Evolutionary conservation across 2,113 vertebrate genomes (phyloP).

Genomic region (Xenopus borealis): DNA sequence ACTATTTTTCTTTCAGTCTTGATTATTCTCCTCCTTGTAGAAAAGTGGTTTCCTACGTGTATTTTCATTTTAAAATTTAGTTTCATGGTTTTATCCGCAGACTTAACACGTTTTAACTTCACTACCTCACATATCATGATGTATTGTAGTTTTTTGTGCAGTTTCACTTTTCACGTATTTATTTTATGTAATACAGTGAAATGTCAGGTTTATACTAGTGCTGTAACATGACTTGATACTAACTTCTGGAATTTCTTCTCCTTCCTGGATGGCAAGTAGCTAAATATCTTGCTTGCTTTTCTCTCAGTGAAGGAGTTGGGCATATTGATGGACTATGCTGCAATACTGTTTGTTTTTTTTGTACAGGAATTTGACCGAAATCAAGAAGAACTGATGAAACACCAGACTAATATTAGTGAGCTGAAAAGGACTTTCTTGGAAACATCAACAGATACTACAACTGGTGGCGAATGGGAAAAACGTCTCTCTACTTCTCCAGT

Average conservation of each 20-base stretch:
- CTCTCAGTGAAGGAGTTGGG: background rate
- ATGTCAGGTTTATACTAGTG: conserved; percentile 45
- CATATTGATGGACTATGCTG: background rate
- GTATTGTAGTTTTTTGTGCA: conserved; percentile 53
- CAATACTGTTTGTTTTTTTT: conserved; percentile 48
- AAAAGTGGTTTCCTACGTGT: conserved; percentile 42
- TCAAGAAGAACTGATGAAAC: conserved; percentile 81
- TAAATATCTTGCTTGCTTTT: conserved; percentile 48
- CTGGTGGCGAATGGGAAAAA: conserved; percentile 86
- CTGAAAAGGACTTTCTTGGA: conserved; percentile 94
- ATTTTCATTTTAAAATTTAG: conserved; percentile 48
- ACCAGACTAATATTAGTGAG: conserved; percentile 89
- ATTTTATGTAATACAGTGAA: conserved; percentile 56
- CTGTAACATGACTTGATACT: conserved; percentile 17
- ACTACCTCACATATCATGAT: conserved; percentile 54
- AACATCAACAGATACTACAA: conserved; percentile 65
- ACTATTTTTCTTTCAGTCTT: conserved; percentile 28
- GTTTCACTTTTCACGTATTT: conserved; percentile 68
- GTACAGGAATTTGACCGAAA: conserved; percentile 75
- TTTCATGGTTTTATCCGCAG: background rate
- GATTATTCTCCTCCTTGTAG: conserved; percentile 45
- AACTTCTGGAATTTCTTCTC: conserved; percentile 26
- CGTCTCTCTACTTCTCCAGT: conserved; percentile 84
- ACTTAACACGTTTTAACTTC: conserved; percentile 47
- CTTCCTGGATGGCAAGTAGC: conserved; percentile 15